Evolutionary conservation across 2,113 vertebrate species (phyloP), one percentile per base, ranked within the genome.

Genomic region (Catharus fuscescens): DNA sequence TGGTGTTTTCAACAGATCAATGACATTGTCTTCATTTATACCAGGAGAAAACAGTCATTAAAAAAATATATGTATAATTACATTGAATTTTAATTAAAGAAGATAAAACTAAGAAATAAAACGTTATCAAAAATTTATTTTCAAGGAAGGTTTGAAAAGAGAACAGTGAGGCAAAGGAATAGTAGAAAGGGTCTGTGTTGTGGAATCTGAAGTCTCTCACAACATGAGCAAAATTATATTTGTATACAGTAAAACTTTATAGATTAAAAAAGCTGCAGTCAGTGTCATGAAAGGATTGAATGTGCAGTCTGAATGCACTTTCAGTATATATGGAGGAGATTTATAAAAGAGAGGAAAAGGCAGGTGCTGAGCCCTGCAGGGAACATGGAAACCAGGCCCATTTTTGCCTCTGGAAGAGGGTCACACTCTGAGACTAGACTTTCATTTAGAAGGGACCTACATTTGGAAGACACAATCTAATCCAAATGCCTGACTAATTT

Each of bases 101-200:
- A 74, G 5, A 18, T 10, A 85, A 91, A 85, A 64, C 2, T 21
- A 52, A 69, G 4, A 26, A 61, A 24, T 45, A 40, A 71, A 80
- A 71, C 1, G 2, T 3, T 44, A 47, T 20, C 2, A 79, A 80
- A n/a, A 38, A 26, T 5, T 12, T 47, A 0, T 85, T 56, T 62
- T 71, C 32, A 72, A 38, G 7, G 6, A 23, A 64, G 5, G 3
- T 61, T 92, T 72, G 5, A 13, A 69, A 85, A 64, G 5, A 71
- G 60, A 24, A 17, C 77, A 50, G 5, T 26, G 28, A 86, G 17
- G 4, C 16, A 52, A 56, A 60, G 8, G 25, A 53, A 19, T 38
- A 54, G 17, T 31, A 61, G 42, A 69, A 81, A 18, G 32, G 52
- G 6, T 38, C 10, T 56, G 4, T 73, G 16, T 53, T 82, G 36